Base-by-base conservation (phyloP, 2,888 invertebrate species). In the Heliconius cydno region DNA sequence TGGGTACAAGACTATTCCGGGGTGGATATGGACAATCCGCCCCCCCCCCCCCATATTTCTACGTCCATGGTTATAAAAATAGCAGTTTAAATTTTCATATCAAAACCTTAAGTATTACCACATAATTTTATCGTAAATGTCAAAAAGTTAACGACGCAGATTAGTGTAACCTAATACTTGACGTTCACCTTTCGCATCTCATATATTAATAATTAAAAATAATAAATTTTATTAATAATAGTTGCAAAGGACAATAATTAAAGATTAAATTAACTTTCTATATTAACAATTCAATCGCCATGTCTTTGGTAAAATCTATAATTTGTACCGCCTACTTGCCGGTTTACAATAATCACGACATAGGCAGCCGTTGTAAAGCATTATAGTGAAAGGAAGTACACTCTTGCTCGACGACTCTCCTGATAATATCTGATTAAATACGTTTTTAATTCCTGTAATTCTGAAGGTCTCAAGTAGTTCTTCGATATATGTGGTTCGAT, bases 371-470 rank as follows among this genome's bases (percentile, higher is more conserved):
- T 57, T 88, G 88, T 86, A 87, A 86, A 83, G 85, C 85, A 83
- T 83, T 86, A 84, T 84, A 87, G 92, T 89, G 92, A 92, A 92
- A 92, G 91, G 91, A 85, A 86, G 81, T 75, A 71, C 70, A 74
- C 84, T 86, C 34, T 34, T 30, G 30, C 88, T 84, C 72, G 81
- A 86, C 89, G 81, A 86, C 78, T 79, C 76, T 79, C 68, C 88
- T 86, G 86, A 77, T 72, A 86, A 86, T 87, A 87, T 88, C 87
- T 88, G 78, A 85, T 82, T 41, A 81, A 79, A 85, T 84, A 81
- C 82, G 83, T 78, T 82, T 86, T 85, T 83, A 82, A 84, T 83
- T 83, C 82, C 82, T 78, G 81, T 60, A 71, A 77, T 46, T 66
- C 65, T 66, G 68, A 74, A 74, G 78, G 68, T 78, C 78, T 78